Percentiles rank a stretch among this genome's conserved stretches.
phyloP scores from a whole-genome alignment of 2,888 invertebrate genomes.

The Reticulitermes lucifugus region DNA sequence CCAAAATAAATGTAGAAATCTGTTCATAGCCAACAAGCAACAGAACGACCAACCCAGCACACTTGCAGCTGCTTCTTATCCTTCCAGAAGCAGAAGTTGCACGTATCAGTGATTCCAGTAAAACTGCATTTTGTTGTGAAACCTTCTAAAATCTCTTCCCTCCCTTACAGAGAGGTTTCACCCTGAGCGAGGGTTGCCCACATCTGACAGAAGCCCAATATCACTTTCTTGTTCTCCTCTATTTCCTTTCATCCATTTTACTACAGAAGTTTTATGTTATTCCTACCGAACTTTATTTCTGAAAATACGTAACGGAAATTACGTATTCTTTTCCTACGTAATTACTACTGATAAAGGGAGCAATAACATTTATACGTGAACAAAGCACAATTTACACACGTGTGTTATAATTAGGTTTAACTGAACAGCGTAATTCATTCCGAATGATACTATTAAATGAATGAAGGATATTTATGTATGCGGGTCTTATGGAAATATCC shows the following conservation, averaged over 20 bases:
- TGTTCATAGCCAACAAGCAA: background rate
- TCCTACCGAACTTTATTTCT: background rate
- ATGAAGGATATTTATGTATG: too few species aligned
- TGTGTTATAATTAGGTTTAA: too few species aligned
- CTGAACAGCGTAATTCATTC: too few species aligned
- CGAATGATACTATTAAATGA: too few species aligned
- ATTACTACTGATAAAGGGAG: too few species aligned
- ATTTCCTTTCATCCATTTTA: background rate
- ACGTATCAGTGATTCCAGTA: background rate
- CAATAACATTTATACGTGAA: too few species aligned
- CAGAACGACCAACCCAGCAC: too few species aligned
- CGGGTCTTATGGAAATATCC: too few species aligned
- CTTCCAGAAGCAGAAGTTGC: background rate
- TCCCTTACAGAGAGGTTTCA: background rate
- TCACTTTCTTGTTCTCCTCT: background rate
- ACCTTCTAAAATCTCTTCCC: background rate
- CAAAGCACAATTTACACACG: too few species aligned
- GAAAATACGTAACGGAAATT: too few species aligned
- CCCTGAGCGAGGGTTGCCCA: background rate
- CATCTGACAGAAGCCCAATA: background rate
- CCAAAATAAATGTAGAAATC: too few species aligned
- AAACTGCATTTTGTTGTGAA: conserved; percentile 7
- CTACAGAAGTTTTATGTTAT: background rate
- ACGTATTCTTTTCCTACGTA: too few species aligned
- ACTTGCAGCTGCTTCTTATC: background rate